phyloP scores from a whole-genome alignment of 53 echinoderm and acorn worm species.

The Temnopleurus reevesii region DNA sequence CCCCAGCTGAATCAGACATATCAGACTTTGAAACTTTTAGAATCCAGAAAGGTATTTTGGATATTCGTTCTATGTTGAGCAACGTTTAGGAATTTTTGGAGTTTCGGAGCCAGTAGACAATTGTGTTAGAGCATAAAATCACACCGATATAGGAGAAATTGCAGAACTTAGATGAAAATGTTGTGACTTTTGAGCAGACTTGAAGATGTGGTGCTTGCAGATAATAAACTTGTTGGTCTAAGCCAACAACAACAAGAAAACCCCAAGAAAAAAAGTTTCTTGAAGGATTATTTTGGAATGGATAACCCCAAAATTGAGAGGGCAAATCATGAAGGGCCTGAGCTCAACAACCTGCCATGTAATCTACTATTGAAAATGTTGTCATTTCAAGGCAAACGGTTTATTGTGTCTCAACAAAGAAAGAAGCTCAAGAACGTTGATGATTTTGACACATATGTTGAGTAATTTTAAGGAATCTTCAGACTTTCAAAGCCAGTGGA shows the following conservation, averaged over 20 bases:
- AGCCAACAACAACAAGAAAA: background rate
- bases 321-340: slow-evolving; percentile 1
- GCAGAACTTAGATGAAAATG: background rate
- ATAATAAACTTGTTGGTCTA: slow-evolving; percentile 27
- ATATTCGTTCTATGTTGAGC: background rate
- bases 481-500: background rate
- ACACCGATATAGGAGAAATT: slow-evolving; percentile 1
- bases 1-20: no score
- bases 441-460: no score
- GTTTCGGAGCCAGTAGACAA: background rate
- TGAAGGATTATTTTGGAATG: slow-evolving; percentile 5
- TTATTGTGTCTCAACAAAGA: slow-evolving; percentile 33
- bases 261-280: background rate
- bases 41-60: slow-evolving; percentile 9
- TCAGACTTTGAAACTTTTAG: slow-evolving; percentile 1
- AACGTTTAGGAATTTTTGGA: slow-evolving; percentile 8
- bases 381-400: slow-evolving; percentile 26
- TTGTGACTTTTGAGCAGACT: background rate
- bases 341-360: slow-evolving; percentile 13
- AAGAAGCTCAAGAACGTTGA: slow-evolving; percentile 21
- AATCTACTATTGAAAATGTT: slow-evolving; percentile 19
- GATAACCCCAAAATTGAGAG: slow-evolving; percentile 25
- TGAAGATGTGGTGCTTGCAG: no score
- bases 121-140: background rate
- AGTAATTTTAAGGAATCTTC: slow-evolving; percentile 8